Evolutionary conservation across 2,888 invertebrate genomes (phyloP), one percentile per base, ranked within the genome.

Genomic region (Fabriciana adippe): DNA sequence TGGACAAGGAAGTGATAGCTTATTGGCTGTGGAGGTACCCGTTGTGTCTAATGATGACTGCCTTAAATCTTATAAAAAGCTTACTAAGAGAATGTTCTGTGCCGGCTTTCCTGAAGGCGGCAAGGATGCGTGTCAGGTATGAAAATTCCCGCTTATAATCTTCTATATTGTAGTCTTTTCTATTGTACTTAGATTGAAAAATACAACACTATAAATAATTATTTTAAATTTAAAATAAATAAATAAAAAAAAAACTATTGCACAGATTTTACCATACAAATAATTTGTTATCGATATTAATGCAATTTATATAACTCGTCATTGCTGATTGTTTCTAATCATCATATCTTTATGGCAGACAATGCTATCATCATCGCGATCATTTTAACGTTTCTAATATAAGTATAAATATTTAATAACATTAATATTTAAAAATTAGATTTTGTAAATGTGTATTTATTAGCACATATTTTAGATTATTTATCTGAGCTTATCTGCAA

Each of bases 51-150:
- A 67, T 1, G 73, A 74, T 1, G 78, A 81, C 0, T 87, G 86
- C 64, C 75, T 75, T 6, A 72, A 71, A 56, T 67, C 74, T 0
- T 86, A 85, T 56, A 71, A 73, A 8, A 54, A 62, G 2, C 78
- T 92, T 45, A 90, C 89, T 0, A 57, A 72, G 0, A 78, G 85
- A 53, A 90, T 90, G 89, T 77, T 90, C 62, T 92, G 92, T 71
- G 92, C 91, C 1, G 90, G 89, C 0, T 68, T 79, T 0, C 78
- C 84, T 8, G 79, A 81, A 73, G 90, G 89, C 0, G 90, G 89
- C 18, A 88, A 87, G 72, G 91, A 92, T 75, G 83, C 89, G 11
- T 92, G 91, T 67, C 90, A 91, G 87, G 92, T 91, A 68, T 16
- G 21, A 21, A 18, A 56, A 21, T 14, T 16, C 2, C 11, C 26